A percentile compares a stretch with the other conserved stretches of the same genome.
Evolutionary conservation across 53 echinoderm and acorn worm genomes (phyloP).

Genomic region (Hippasteria phrygiana): DNA sequence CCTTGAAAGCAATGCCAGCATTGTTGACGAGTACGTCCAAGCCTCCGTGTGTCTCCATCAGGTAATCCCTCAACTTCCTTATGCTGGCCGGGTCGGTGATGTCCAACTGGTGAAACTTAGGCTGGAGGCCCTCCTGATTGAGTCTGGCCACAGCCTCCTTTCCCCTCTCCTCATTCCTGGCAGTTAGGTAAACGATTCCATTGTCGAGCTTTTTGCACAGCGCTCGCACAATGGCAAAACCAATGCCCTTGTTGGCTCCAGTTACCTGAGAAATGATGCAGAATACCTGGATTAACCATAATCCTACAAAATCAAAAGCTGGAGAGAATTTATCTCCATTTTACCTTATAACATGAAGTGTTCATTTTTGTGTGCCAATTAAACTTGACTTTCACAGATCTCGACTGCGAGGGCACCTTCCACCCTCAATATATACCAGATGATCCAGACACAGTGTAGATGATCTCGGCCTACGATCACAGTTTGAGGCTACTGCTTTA

Average conservation of each 20-base stretch:
- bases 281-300: background rate
- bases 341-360: no score
- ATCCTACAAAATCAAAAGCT: background rate
- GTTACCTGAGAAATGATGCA: constrained; percentile 31
- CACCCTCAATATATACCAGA: no score
- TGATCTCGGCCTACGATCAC: no score
- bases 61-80: constrained; percentile 70
- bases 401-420: no score
- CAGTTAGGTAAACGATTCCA: constrained; percentile 84
- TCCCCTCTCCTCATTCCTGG: constrained; percentile 88
- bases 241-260: constrained; percentile 93
- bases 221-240: constrained; percentile 80
- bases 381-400: no score
- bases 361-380: no score
- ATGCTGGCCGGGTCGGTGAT: constrained; percentile 73
- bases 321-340: background rate
- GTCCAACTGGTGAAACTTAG: constrained; percentile 85
- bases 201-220: constrained; percentile 89
- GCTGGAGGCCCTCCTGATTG: constrained; percentile 88
- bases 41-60: constrained; percentile 81
- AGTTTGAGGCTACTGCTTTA: no score
- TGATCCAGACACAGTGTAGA: no score
- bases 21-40: constrained; percentile 90
- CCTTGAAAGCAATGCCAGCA: constrained; percentile 90
- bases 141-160: constrained; percentile 80